Percentiles rank a stretch among this genome's conserved stretches.
Conservation (phyloP, 1,140 invertebrate genomes). For the Drosophila erecta region DNA sequence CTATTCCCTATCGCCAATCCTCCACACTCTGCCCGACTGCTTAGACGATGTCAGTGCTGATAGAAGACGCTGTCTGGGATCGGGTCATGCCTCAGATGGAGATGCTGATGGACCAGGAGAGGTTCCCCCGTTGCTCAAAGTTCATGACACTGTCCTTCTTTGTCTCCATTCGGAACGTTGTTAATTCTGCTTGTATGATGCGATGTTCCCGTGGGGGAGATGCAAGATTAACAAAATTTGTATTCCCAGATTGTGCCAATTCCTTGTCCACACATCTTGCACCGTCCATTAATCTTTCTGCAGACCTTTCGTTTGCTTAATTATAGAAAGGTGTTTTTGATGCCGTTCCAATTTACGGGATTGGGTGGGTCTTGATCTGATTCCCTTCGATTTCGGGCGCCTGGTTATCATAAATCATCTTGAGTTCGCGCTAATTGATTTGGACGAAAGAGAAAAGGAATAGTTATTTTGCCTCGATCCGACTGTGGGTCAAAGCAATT, state of each 20-base stretch:
- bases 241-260: slow-evolving; percentile 64
- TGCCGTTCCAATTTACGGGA: slow-evolving; percentile 29
- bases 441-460: slow-evolving; percentile 59
- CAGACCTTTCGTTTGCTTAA: slow-evolving; percentile 63
- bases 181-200: slow-evolving; percentile 71
- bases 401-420: slow-evolving; percentile 67
- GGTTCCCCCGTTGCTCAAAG: slow-evolving; percentile 45
- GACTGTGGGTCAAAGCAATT: slow-evolving; percentile 71
- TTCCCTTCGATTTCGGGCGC: slow-evolving; percentile 27
- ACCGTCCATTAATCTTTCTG: slow-evolving; percentile 57
- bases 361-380: slow-evolving; percentile 14
- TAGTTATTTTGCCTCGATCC: slow-evolving; percentile 48
- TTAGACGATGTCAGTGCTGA: slow-evolving; percentile 71
- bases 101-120: slow-evolving; percentile 22
- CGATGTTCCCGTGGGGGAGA: slow-evolving; percentile 53
- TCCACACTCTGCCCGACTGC: slow-evolving; percentile 31
- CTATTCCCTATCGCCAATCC: neutral
- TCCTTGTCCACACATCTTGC: slow-evolving; percentile 41
- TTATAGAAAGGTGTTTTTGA: slow-evolving; percentile 38
- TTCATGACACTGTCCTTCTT: slow-evolving; percentile 64
- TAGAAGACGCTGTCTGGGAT: slow-evolving; percentile 64
- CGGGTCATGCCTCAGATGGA: slow-evolving; percentile 43
- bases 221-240: slow-evolving; percentile 71
- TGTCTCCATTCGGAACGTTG: slow-evolving; percentile 33
- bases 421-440: slow-evolving; percentile 49